Conservation (phyloP, 1,140 invertebrate species). For the Drosophila teissieri region DNA sequence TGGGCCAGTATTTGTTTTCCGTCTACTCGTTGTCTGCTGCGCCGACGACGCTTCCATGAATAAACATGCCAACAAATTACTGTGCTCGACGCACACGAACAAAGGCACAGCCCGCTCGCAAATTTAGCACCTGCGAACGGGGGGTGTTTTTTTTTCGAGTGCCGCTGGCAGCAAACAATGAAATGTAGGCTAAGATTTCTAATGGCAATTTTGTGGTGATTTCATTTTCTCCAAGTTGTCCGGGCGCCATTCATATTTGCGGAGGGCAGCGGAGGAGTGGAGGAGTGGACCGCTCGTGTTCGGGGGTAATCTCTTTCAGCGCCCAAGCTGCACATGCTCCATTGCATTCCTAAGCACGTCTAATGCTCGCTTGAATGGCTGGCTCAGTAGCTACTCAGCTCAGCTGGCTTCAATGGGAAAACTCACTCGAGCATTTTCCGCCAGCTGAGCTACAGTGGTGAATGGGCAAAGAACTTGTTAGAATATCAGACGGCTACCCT, state of each 20-base stretch:
- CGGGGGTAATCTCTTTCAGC: constrained; percentile 39
- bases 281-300: neutral
- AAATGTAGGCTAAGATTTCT: constrained; percentile 72
- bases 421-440: constrained; percentile 32
- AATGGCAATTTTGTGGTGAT: constrained; percentile 45
- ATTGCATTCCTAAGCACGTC: constrained; percentile 63
- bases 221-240: neutral
- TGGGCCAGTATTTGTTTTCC: constrained; percentile 60
- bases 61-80: constrained; percentile 74
- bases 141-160: constrained; percentile 19
- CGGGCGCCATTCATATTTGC: constrained; percentile 3
- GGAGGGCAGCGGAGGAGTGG: too few species aligned
- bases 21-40: constrained; percentile 70
- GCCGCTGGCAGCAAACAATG: constrained; percentile 36
- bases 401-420: constrained; percentile 20
- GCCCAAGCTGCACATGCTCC: constrained; percentile 46
- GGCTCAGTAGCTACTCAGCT: constrained; percentile 45
- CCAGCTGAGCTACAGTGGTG: constrained; percentile 20
- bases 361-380: constrained; percentile 58
- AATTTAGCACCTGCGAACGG: constrained; percentile 50
- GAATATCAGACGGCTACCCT: too few species aligned
- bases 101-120: constrained; percentile 35
- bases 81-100: constrained; percentile 49
- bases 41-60: constrained; percentile 51
- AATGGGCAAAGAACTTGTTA: too few species aligned